phyloP scores from a whole-genome alignment of 2,113 vertebrate species.

The Istiophorus platypterus region DNA sequence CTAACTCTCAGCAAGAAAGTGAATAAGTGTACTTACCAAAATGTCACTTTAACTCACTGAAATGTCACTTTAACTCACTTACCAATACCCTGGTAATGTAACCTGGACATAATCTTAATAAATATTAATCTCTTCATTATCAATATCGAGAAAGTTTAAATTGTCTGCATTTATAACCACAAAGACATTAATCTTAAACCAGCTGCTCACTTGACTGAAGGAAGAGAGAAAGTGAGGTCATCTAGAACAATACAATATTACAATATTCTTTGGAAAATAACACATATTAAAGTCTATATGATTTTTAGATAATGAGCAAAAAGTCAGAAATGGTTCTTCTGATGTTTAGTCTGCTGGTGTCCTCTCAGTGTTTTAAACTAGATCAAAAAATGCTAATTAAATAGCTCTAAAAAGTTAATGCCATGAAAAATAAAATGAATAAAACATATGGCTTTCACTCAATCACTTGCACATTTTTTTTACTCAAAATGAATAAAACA shows the following conservation, averaged over 20 bases:
- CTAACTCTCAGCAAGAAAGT: background rate
- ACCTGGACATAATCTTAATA: no score
- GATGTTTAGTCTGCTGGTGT: background rate
- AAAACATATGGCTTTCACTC: background rate
- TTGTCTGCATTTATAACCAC: background rate
- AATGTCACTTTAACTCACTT: background rate
- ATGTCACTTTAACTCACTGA: background rate
- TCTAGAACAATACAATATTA: no score
- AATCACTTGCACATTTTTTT: no score
- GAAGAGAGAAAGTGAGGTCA: no score
- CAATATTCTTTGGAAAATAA: no score
- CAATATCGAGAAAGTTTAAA: background rate
- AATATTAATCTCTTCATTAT: background rate
- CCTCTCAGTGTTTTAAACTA: background rate
- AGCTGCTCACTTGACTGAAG: no score
- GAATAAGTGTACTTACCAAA: background rate
- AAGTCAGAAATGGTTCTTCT: background rate
- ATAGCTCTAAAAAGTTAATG: background rate
- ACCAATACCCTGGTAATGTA: background rate
- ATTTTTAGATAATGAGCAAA: background rate
- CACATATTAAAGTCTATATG: background rate
- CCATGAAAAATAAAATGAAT: constrained; percentile 19
- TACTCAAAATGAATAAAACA: background rate
- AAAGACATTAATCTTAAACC: background rate
- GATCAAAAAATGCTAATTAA: background rate